Conservation (phyloP, 2,113 vertebrate genomes). For the Lophius piscatorius region DNA sequence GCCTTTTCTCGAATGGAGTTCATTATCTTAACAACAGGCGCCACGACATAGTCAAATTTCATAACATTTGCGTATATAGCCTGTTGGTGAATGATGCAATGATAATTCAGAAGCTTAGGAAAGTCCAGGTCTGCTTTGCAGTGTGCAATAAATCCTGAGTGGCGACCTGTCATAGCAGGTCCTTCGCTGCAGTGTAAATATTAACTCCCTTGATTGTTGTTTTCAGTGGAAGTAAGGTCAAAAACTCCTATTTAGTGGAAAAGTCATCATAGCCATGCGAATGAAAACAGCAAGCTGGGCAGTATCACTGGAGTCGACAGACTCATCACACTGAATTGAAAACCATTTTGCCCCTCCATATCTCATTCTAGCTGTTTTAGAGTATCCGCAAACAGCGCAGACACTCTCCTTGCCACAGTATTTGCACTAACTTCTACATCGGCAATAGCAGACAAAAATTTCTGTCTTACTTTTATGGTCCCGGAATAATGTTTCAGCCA, state of each 20-base stretch:
- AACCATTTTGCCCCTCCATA: neutral
- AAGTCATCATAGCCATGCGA: neutral
- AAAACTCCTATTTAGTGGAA: neutral
- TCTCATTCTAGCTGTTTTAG: neutral
- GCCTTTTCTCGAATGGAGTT: constrained; percentile 2
- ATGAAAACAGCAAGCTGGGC: neutral
- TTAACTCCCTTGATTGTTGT: too few species aligned
- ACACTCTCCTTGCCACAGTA: constrained; percentile 2
- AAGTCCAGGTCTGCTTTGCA: neutral
- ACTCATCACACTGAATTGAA: neutral
- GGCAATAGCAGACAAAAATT: neutral
- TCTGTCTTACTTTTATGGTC: constrained; percentile 15
- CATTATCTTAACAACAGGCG: neutral
- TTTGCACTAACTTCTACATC: neutral
- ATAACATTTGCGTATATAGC: neutral
- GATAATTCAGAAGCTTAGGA: neutral
- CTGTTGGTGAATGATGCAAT: constrained; percentile 2
- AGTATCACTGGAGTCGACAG: neutral
- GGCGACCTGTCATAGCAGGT: neutral
- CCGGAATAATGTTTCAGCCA: neutral
- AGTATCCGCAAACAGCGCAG: neutral
- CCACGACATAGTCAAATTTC: constrained; percentile 7
- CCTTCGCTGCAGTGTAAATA: neutral
- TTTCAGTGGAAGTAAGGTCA: neutral
- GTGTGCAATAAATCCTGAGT: constrained; percentile 3